Base-by-base conservation (phyloP, 2,888 invertebrate genomes). In the Phyllotreta cruciferae region DNA sequence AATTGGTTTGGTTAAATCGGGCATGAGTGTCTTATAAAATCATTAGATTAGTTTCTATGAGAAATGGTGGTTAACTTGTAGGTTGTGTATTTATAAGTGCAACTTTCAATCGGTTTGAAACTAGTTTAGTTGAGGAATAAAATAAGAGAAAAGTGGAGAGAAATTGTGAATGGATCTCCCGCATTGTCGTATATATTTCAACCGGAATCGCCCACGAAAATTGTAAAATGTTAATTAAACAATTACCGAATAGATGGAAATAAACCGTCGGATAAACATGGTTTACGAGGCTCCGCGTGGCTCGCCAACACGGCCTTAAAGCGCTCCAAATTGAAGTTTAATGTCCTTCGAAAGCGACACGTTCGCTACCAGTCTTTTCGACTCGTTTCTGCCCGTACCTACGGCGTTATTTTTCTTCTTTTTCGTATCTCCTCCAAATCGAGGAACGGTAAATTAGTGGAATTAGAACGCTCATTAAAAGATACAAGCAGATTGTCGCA, bases 401-500 rank as follows among this genome's bases (percentile, higher is more conserved):
- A 24, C n/a, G n/a, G n/a, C n/a, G n/a, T 24, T 24, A 3, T 24
- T 24, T 24, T 24, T 24, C 24, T 24, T 70, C 63, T 58, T 44
- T 53, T 64, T 39, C 60, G 60, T 72, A 67, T 49, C 7, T 34
- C 49, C 24, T 24, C 24, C 38, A n/a, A 10, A 38, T 6, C 24
- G 61, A 62, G 50, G 36, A 61, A 49, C 61, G 61, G 56, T 64
- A 76, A 80, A 80, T 80, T 79, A 79, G 78, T 74, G 72, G 78
- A 79, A 78, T 78, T 78, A 77, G 78, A 73, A 71, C 75, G 74
- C 80, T 80, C 80, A 80, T 80, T 81, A 80, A 79, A 77, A 75
- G 80, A 80, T 80, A 80, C 80, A 80, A 70, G 66, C 44, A 58
- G 66, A 66, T 66, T 64, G 66, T 13, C 10, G 24, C 52, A 13